Evolutionary conservation across 2,888 invertebrate species (phyloP), one percentile per base, ranked within the genome.

Genomic region (Crioceris asparagi): DNA sequence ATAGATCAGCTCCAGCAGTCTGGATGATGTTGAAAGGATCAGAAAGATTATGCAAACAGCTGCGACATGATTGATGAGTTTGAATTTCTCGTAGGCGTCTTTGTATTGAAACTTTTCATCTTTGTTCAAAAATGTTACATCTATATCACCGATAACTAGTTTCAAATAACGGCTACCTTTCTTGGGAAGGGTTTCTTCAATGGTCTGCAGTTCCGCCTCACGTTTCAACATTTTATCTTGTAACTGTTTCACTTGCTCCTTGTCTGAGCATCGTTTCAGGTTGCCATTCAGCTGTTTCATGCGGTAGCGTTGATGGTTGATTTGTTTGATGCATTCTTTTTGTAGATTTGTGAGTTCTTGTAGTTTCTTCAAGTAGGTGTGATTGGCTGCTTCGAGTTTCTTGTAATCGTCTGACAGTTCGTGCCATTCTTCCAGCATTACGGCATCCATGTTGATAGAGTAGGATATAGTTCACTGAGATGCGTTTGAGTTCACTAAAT

Each of bases 71-170:
- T 94, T 77, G 51, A 90, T 79, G 57, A 94, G 70, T 66, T 97
- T 97, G 68, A 97, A 97, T 63, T 87, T 88, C 65, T 97, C 96
- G 65, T 96, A 97, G 65, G 96, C 93, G 64, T 94, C 88, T 73
- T 94, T 96, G 68, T 94, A 94, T 61, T 83, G 71, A 59, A 77
- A 79, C 53, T 79, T 92, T 64, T 92, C 92, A 60, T 79, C 84
- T 71, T 91, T 90, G 67, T 92, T 92, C 40, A 93, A 70, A 62
- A 97, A 85, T 15, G 94, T 94, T 11, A 96, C 91, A 66, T 94
- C 93, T 34, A 97, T 88, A 60, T 86, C 85, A 49, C 96, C 96
- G 36, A 97, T 73, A 61, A 97, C 93, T 54, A 94, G 84, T 64
- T 78, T 77, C 48, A 90, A 67, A 61, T 96, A 97, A 41, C 77